Evolutionary conservation across 2,113 vertebrate genomes (phyloP), one percentile per base, ranked within the genome.

Genomic region (Sclerurus mexicanus): DNA sequence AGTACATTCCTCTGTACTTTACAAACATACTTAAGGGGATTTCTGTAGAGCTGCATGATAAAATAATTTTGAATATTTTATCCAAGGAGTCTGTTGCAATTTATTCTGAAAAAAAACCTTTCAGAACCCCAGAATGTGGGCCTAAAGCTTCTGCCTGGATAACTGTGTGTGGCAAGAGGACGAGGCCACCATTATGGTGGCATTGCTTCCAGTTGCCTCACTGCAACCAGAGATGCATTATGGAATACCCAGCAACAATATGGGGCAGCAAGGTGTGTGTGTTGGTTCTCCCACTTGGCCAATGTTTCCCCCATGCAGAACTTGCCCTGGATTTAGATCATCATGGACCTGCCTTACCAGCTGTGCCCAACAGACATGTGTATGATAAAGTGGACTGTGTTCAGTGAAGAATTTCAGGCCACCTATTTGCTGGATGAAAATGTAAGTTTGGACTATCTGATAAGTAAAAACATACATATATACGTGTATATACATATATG

Each of bases 41-140:
- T 85, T 76, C 44, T 39, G 3, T 66, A 75, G 27, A 69, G 40
- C 67, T 83, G 31, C 55, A 49, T 24, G 92, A 73, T 49, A 82
- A 89, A 85, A 91, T 60, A 69, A 80, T 22, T 69, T 44, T 63
- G 46, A 73, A 37, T 91, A 77, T 85, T 90, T 95, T 76, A 88
- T 76, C 19, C 27, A 66, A 85, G 46, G 12, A 25, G 33, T 21
- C 15, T 72, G 49, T 68, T 78, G 30, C n/a, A 73, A 40, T 63
- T 76, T 79, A 28, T 60, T 82, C 49, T 44, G 49, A 46, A 46
- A 75, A 85, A 89, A 42, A 23, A 4, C 35, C 6, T 27, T 56
- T 72, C 39, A 49, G 49, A 82, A 83, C 56, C 17, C 14, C 62
- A 56, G 33, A 81, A 56, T 11, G 7, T 25, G 31, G 19, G 35